Conservation (phyloP, 2,797 vertebrate genomes). For the Varecia variegata region DNA sequence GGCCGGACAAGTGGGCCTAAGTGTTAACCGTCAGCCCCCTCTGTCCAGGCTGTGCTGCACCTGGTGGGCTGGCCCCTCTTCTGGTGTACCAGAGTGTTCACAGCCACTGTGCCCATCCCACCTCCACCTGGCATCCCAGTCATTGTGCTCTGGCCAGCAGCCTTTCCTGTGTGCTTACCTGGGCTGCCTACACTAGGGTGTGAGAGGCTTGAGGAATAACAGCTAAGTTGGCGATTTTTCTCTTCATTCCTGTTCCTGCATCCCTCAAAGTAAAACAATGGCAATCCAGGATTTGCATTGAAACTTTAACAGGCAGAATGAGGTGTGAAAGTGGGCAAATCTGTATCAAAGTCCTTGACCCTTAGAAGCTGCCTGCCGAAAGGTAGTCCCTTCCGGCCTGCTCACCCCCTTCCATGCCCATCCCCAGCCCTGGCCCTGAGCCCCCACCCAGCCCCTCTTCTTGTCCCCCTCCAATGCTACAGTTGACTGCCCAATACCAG, state of each 20-base stretch:
- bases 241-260: not conserved
- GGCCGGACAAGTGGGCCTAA: not conserved
- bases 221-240: not conserved
- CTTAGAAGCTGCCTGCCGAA: slow-evolving; percentile 85
- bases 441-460: not conserved
- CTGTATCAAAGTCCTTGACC: slow-evolving; percentile 85
- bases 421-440: not conserved
- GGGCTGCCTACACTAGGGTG: not conserved
- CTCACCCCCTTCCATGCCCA: not conserved
- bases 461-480: slow-evolving; percentile 70
- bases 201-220: not conserved
- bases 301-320: slow-evolving; percentile 82
- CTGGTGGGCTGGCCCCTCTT: not conserved
- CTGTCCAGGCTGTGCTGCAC: not conserved
- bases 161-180: not conserved
- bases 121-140: accelerated
- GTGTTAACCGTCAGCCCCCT: not conserved
- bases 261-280: slow-evolving; percentile 67
- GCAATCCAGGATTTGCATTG: slow-evolving; percentile 79
- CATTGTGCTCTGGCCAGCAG: accelerated
- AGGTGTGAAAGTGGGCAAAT: slow-evolving; percentile 87
- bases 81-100: not conserved
- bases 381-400: slow-evolving; percentile 85
- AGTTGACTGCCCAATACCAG: slow-evolving; percentile 80
- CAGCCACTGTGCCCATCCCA: accelerated